Evolutionary conservation across 2,797 vertebrate genomes (phyloP).

Genomic region (Champsocephalus esox): DNA sequence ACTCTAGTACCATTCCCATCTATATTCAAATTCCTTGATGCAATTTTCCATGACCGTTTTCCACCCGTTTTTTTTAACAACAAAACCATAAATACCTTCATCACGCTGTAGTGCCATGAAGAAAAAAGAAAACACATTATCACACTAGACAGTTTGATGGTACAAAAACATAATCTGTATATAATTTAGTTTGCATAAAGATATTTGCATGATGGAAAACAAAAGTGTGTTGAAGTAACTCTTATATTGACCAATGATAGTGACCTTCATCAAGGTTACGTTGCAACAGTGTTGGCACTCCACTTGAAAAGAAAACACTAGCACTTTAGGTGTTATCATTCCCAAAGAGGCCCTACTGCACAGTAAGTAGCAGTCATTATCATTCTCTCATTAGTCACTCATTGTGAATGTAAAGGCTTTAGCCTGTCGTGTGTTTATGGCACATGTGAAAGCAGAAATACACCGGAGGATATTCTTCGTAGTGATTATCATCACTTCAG

Average conservation of each 20-base stretch:
- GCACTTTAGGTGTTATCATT: neutral
- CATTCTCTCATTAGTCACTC: slow-evolving; percentile 18
- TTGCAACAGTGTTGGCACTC: neutral
- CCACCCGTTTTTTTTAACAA: neutral
- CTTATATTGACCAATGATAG: neutral
- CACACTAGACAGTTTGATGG: neutral
- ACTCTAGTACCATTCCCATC: neutral
- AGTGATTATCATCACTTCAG: slow-evolving; percentile 43
- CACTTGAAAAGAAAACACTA: neutral
- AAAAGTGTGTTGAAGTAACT: neutral
- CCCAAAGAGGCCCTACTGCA: neutral
- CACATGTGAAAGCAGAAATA: slow-evolving; percentile 19
- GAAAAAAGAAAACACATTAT: neutral
- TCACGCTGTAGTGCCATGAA: neutral
- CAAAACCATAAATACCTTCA: neutral
- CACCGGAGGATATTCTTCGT: slow-evolving; percentile 33
- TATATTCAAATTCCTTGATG: neutral
- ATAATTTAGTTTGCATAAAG: neutral
- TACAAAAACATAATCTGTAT: neutral
- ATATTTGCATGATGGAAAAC: neutral
- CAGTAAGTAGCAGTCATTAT: neutral
- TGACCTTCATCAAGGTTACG: neutral
- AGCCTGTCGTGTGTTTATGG: slow-evolving; percentile 31
- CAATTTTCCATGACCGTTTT: too few species aligned
- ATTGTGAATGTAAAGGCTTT: slow-evolving; percentile 3